A percentile compares a stretch with the other conserved stretches of the same genome.
Evolutionary conservation across 2,113 vertebrate species (phyloP).

Genomic region (Piaya cayana): DNA sequence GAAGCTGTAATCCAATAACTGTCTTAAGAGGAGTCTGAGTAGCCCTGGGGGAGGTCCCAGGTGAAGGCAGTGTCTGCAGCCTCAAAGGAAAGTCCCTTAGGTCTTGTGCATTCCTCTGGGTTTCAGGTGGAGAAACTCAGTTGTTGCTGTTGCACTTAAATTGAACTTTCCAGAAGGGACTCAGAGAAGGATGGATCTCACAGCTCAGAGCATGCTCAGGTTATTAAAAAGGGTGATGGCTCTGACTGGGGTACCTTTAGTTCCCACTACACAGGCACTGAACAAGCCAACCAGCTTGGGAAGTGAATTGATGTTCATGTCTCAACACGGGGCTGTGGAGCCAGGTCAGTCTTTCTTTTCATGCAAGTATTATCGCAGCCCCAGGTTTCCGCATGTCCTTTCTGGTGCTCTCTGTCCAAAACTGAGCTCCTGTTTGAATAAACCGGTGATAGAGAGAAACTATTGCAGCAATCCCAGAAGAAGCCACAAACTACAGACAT

Average conservation of each 20-base stretch:
- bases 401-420: not conserved
- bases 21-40: not conserved
- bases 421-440: not conserved
- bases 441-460: not conserved
- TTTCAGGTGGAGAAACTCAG: not conserved
- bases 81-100: not conserved
- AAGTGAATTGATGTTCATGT: not conserved
- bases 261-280: not conserved
- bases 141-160: not conserved
- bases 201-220: not conserved
- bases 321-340: not conserved
- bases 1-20: conserved; percentile 15
- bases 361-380: not conserved
- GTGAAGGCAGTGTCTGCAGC: not conserved
- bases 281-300: not conserved
- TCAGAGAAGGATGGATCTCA: not conserved
- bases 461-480: not conserved
- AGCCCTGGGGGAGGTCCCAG: not conserved
- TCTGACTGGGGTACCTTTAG: not conserved
- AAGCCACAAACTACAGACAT: not conserved
- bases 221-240: not conserved
- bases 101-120: not conserved
- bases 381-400: not conserved
- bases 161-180: not conserved
- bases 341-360: not conserved